Percentiles rank a stretch among this genome's conserved stretches.
Evolutionary conservation across 1,140 invertebrate species (phyloP).

Genomic region (Hormaphis cornu): DNA sequence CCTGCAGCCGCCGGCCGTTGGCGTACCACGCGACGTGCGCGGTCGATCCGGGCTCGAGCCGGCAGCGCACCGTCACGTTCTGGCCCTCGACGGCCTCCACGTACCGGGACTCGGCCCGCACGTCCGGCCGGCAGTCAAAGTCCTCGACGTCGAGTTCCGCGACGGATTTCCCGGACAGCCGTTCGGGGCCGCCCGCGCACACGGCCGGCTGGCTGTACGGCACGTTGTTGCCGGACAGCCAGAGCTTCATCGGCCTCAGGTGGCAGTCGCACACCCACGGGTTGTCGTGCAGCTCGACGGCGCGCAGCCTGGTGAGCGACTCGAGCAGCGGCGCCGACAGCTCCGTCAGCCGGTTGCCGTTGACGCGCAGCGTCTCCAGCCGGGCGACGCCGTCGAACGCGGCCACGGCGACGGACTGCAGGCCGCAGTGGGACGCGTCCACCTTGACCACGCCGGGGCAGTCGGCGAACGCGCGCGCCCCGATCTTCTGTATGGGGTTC

Average conservation of each 20-base stretch:
- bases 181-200: conserved; percentile 56
- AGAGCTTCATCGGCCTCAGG: conserved; percentile 66
- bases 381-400: conserved; percentile 59
- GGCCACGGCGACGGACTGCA: conserved; percentile 55
- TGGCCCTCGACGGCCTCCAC: conserved; percentile 67
- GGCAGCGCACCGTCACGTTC: conserved; percentile 56
- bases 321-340: conserved; percentile 52
- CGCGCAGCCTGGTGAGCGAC: conserved; percentile 55
- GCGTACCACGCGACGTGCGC: conserved; percentile 77
- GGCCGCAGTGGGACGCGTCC: conserved; percentile 63
- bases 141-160: conserved; percentile 57
- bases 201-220: conserved; percentile 60
- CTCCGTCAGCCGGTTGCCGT: conserved; percentile 58
- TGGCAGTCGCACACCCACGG: conserved; percentile 83
- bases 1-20: conserved; percentile 67
- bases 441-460: conserved; percentile 63
- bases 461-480: conserved; percentile 62
- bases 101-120: conserved; percentile 62
- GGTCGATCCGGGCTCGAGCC: conserved; percentile 52
- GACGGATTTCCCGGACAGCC: conserved; percentile 59
- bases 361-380: conserved; percentile 57
- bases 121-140: conserved; percentile 74
- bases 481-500: conserved; percentile 62
- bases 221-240: conserved; percentile 56
- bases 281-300: conserved; percentile 68